These are phyloP conservation scores for Xiphophorus hellerii DNA, from an alignment of 2,113 vertebrate species.

Conservation along the genomic window DNA sequence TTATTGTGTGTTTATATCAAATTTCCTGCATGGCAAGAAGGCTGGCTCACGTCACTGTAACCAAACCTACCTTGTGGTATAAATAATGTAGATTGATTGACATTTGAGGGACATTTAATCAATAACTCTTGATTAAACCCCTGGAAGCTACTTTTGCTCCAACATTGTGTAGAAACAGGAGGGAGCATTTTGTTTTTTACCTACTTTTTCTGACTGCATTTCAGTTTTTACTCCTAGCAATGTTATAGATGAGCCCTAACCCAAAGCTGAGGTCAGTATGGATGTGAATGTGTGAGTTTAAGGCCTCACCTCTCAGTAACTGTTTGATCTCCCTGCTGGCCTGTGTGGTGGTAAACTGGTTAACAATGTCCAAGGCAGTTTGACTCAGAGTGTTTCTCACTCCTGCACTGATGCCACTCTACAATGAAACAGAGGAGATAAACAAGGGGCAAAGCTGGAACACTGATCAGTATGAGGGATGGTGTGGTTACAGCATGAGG, in stretches of 20 bases:
- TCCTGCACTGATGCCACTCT: constrained; percentile 98
- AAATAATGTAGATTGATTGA: too few species aligned
- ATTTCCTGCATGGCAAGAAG: too few species aligned
- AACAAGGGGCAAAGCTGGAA: constrained; percentile 2
- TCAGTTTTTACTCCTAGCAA: background rate
- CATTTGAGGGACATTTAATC: background rate
- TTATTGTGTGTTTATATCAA: too few species aligned
- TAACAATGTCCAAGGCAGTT: constrained; percentile 96
- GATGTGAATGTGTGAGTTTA: background rate
- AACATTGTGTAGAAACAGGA: background rate
- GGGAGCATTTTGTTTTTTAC: background rate
- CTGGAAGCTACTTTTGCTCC: background rate
- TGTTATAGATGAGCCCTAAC: background rate
- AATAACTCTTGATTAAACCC: background rate
- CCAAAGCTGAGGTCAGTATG: background rate
- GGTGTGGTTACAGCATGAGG: constrained; percentile 5
- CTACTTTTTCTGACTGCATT: background rate
- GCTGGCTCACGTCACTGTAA: too few species aligned
- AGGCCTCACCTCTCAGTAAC: constrained; percentile 88
- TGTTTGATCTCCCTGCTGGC: constrained; percentile 98
- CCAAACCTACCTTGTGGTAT: too few species aligned
- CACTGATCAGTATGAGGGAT: constrained; percentile 3
- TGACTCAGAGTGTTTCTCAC: constrained; percentile 96
- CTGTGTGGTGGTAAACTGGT: constrained; percentile 97
- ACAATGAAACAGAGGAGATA: constrained; percentile 35